phyloP scores from a whole-genome alignment of 2,797 vertebrate genomes.

The Etheostoma perlongum region DNA sequence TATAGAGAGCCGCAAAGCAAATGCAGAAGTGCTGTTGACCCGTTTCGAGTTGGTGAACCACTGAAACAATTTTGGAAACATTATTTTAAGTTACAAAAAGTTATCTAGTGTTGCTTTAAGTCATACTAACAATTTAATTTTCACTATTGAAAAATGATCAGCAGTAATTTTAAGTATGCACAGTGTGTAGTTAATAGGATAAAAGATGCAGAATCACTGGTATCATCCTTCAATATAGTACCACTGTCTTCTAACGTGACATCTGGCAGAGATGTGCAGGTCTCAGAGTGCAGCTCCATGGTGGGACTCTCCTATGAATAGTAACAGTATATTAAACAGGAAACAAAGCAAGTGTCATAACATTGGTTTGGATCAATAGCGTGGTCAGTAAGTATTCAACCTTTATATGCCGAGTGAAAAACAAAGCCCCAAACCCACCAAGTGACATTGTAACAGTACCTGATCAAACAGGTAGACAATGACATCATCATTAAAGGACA shows the following conservation, averaged over 20 bases:
- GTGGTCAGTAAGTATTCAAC: neutral
- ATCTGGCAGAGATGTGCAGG: constrained; percentile 36
- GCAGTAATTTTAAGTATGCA: neutral
- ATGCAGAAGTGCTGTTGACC: too few species aligned
- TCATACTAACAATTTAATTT: neutral
- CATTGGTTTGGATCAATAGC: neutral
- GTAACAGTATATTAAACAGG: constrained; percentile 7
- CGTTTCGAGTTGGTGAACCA: too few species aligned
- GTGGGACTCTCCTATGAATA: constrained; percentile 72
- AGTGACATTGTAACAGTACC: constrained; percentile 48
- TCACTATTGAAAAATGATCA: neutral
- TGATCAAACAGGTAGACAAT: constrained; percentile 75
- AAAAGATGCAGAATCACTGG: constrained; percentile 5
- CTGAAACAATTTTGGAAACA: too few species aligned
- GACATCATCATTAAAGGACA: constrained; percentile 77
- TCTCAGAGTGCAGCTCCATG: constrained; percentile 50
- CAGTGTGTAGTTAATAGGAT: neutral
- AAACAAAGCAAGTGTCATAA: neutral
- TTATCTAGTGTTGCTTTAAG: too few species aligned
- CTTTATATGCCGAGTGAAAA: neutral
- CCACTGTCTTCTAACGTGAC: constrained; percentile 54
- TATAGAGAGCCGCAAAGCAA: too few species aligned
- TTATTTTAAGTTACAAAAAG: too few species aligned
- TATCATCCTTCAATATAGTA: constrained; percentile 18
- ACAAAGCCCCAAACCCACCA: neutral